Evolutionary conservation across 2,113 vertebrate species (phyloP).

Genomic region (Butorides virescens): DNA sequence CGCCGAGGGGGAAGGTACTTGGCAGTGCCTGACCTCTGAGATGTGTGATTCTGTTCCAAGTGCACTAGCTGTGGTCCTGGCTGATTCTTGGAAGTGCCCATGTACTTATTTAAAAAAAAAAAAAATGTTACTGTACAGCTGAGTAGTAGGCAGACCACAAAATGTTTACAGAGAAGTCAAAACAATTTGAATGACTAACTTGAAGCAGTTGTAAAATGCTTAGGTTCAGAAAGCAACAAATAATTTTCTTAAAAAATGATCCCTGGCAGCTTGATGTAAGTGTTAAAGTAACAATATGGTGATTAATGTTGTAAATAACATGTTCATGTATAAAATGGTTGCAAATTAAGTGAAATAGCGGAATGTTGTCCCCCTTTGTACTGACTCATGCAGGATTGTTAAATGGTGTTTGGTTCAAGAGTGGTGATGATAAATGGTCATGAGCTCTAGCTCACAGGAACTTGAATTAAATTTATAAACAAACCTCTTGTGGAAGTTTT

Average conservation of each 20-base stretch:
- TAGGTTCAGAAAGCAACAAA: neutral
- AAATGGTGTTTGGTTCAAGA: neutral
- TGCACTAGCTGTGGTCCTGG: accelerated
- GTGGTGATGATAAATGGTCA: neutral
- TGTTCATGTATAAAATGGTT: neutral
- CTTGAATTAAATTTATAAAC: slow-evolving; percentile 25
- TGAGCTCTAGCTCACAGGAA: neutral
- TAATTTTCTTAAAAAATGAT: neutral
- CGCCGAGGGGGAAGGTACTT: accelerated
- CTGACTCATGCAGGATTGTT: neutral
- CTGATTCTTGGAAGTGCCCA: neutral
- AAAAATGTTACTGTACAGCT: neutral
- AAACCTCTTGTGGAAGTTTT: neutral
- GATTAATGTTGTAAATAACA: neutral
- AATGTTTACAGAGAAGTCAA: neutral
- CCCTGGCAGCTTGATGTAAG: neutral
- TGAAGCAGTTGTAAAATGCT: neutral
- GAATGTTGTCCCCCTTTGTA: neutral
- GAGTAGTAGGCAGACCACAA: neutral
- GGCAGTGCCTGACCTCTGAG: neutral
- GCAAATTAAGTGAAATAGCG: neutral
- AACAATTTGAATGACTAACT: neutral
- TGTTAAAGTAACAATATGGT: neutral
- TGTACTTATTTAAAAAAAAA: neutral
- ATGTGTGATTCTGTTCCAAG: neutral